phyloP scores from a whole-genome alignment of 1,140 invertebrate species.

The Charaxes varanes region DNA sequence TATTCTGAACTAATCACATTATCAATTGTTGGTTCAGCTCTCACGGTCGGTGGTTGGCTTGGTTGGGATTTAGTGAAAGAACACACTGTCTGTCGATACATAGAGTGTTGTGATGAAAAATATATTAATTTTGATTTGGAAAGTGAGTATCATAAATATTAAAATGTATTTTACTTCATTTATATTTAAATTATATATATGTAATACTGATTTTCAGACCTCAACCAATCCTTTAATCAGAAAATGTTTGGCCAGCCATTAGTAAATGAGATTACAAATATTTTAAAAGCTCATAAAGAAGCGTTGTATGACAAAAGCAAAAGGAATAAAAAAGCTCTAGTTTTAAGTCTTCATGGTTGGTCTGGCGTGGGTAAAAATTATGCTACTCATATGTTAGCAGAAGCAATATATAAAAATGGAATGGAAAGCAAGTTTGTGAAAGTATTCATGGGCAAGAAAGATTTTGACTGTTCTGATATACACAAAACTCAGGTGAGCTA shows the following conservation, averaged over 20 bases:
- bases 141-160: too few species aligned
- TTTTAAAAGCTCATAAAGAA: conserved; percentile 70
- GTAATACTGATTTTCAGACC: conserved; percentile 30
- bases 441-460: conserved; percentile 84
- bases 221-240: conserved; percentile 43
- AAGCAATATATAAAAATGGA: conserved; percentile 84
- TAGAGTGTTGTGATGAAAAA: conserved; percentile 55
- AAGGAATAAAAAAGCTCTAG: conserved; percentile 79
- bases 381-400: conserved; percentile 86
- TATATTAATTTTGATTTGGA: conserved; percentile 54
- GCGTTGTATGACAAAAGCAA: conserved; percentile 66
- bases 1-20: not conserved
- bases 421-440: conserved; percentile 87
- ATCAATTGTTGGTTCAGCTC: conserved; percentile 24
- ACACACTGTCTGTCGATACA: conserved; percentile 48
- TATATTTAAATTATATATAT: not conserved
- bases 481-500: conserved; percentile 30
- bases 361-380: conserved; percentile 92
- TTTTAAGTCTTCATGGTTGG: conserved; percentile 86
- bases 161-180: too few species aligned
- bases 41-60: conserved; percentile 39
- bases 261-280: conserved; percentile 71
- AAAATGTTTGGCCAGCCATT: conserved; percentile 82
- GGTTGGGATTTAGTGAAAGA: conserved; percentile 48
- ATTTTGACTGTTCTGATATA: conserved; percentile 78